Evolutionary conservation across 2,797 vertebrate genomes (phyloP).

Genomic region (Coregonus sp.): DNA sequence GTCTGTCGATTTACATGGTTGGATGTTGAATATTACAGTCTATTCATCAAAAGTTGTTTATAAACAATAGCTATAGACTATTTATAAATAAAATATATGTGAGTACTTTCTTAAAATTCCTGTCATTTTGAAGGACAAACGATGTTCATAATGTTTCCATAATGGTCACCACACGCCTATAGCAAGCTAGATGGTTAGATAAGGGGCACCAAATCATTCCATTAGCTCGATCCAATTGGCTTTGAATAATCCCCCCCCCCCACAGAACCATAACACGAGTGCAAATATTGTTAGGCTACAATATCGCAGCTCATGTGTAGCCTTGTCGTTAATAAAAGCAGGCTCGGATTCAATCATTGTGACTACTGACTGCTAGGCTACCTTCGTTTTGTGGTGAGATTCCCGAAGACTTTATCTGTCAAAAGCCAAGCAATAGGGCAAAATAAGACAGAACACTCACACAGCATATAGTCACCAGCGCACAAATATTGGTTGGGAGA

Average conservation of each 20-base stretch:
- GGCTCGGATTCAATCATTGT: constrained; percentile 36
- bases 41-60: not conserved
- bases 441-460: constrained; percentile 34
- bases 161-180: constrained; percentile 6
- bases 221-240: constrained; percentile 18
- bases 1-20: not conserved
- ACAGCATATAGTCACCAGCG: constrained; percentile 36
- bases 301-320: constrained; percentile 60
- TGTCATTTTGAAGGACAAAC: constrained; percentile 51
- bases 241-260: constrained; percentile 6
- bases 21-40: not conserved
- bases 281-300: constrained; percentile 70
- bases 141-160: constrained; percentile 10
- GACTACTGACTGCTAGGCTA: constrained; percentile 9
- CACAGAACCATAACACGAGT: constrained; percentile 37
- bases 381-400: constrained; percentile 23
- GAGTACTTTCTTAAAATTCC: constrained; percentile 15
- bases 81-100: not conserved
- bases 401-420: constrained; percentile 26
- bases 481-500: constrained; percentile 37
- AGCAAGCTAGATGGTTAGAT: constrained; percentile 17
- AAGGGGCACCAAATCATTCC: constrained; percentile 29
- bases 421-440: constrained; percentile 22
- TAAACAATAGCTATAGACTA: no score
- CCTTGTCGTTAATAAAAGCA: constrained; percentile 60